Percentiles rank a stretch among this genome's conserved stretches.
Evolutionary conservation across 2,888 invertebrate species (phyloP).

Genomic region (Perizoma affinitatum): DNA sequence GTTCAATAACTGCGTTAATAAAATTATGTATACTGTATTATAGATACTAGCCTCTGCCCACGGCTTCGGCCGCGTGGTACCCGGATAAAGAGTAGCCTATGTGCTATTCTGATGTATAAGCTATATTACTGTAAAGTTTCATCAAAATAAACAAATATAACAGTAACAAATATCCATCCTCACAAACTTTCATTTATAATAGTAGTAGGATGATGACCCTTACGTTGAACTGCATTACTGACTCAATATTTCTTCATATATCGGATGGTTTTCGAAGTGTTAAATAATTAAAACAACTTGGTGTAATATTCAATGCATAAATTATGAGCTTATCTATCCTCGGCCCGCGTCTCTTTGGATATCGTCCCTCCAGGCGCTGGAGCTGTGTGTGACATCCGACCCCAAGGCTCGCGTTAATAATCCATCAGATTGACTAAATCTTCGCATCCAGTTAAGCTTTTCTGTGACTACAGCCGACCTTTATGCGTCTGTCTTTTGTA

Average conservation of each 20-base stretch:
- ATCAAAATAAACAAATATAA: too few species aligned
- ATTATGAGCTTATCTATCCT: constrained; percentile 66
- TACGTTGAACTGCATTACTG: background rate
- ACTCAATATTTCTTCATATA: constrained; percentile 22
- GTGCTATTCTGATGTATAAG: too few species aligned
- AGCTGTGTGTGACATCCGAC: constrained; percentile 56
- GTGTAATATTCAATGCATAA: constrained; percentile 65
- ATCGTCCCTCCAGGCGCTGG: constrained; percentile 49
- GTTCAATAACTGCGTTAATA: too few species aligned
- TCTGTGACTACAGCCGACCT: constrained; percentile 40
- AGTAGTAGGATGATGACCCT: too few species aligned
- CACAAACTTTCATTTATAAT: too few species aligned
- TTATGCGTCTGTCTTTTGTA: constrained; percentile 45
- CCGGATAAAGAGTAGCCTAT: too few species aligned
- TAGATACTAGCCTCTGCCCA: too few species aligned
- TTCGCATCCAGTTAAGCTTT: constrained; percentile 49
- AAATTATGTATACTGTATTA: too few species aligned
- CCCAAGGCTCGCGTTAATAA: constrained; percentile 62
- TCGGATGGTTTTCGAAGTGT: constrained; percentile 26
- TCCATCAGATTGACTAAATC: constrained; percentile 71
- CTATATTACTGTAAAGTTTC: too few species aligned
- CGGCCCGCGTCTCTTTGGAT: constrained; percentile 48
- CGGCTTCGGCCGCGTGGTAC: too few species aligned
- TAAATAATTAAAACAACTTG: constrained; percentile 45
- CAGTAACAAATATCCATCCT: too few species aligned